These are phyloP conservation scores for Dasypus novemcinctus DNA, from an alignment of 2,113 vertebrate genomes.

Conservation along the genomic window DNA sequence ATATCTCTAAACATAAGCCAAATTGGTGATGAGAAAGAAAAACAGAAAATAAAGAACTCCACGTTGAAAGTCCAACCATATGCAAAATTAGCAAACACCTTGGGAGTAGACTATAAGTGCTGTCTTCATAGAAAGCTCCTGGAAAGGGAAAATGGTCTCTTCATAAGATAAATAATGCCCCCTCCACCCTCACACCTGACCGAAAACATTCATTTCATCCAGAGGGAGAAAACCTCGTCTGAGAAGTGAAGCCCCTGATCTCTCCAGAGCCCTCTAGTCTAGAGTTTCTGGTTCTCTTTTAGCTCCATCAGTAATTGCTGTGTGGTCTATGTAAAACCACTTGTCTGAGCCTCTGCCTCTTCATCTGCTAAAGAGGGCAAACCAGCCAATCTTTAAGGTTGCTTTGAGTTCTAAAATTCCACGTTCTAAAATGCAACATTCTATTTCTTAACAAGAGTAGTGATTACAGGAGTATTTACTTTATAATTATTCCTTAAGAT, in stretches of 20 bases:
- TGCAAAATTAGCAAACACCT: background rate
- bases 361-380: background rate
- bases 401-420: constrained; percentile 1
- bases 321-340: background rate
- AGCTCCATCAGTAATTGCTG: background rate
- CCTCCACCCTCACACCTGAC: background rate
- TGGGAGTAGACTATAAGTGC: background rate
- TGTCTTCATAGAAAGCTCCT: background rate
- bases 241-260: background rate
- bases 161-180: background rate
- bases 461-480: constrained; percentile 18
- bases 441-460: constrained; percentile 12
- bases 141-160: background rate
- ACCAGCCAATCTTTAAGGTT: background rate
- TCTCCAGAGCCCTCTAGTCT: background rate
- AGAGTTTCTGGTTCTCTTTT: background rate
- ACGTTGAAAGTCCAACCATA: background rate
- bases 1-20: constrained; percentile 1
- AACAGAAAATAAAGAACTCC: background rate
- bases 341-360: background rate
- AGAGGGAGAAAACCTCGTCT: background rate
- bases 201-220: background rate
- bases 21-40: background rate
- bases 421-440: constrained; percentile 13
- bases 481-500: constrained; percentile 48